phyloP scores from a whole-genome alignment of 2,797 vertebrate species.

The Rhynchonycteris naso region DNA sequence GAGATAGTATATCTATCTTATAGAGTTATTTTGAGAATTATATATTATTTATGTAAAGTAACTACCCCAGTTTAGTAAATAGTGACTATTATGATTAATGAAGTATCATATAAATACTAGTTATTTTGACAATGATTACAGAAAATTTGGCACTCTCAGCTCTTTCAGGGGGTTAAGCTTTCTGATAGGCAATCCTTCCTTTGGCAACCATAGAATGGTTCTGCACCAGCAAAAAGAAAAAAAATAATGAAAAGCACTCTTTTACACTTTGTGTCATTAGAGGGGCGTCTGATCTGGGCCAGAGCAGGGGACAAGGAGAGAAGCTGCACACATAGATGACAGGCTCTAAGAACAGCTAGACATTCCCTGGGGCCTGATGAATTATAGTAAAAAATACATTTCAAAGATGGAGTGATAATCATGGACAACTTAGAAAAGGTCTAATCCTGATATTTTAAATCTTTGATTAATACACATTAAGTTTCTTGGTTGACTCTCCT shows the following conservation, averaged over 20 bases:
- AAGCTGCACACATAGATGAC: background rate
- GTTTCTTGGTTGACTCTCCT: constrained; percentile 43
- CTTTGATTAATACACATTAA: constrained; percentile 56
- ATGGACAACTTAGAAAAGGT: background rate
- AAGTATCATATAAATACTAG: background rate
- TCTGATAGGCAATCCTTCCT: background rate
- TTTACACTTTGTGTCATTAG: background rate
- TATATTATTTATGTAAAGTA: background rate
- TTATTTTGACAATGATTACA: background rate
- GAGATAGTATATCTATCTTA: background rate
- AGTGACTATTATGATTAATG: background rate
- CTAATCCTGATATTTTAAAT: background rate
- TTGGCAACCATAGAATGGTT: background rate
- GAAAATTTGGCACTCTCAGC: background rate
- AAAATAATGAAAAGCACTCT: too few species aligned
- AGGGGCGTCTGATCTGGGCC: background rate
- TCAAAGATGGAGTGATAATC: background rate
- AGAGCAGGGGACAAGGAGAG: background rate
- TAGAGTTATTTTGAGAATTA: constrained; percentile 32
- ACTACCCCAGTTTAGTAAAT: background rate
- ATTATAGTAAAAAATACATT: background rate
- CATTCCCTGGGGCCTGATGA: background rate
- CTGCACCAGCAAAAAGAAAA: background rate
- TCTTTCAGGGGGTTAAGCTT: background rate
- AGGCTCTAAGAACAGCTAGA: background rate